Evolutionary conservation across 1,140 invertebrate genomes (phyloP), one percentile per base, ranked within the genome.

Genomic region (Penaeus chinensis): DNA sequence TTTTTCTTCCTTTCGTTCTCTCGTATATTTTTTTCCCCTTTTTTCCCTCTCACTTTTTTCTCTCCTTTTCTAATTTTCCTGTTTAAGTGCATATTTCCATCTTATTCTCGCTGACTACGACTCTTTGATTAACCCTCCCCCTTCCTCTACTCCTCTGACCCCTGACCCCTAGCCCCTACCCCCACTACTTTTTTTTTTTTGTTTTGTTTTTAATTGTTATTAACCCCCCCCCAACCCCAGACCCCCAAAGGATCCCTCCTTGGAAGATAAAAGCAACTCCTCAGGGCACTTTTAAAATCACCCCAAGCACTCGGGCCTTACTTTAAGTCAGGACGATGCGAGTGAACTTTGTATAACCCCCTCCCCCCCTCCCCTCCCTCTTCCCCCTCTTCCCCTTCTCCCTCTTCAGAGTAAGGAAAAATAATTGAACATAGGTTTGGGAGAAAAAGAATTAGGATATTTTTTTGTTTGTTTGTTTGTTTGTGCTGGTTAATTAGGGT

Each of bases 361-460:
- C 63, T 19, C 62, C 61, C 24, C 81, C 66, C 32, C 54, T 18
- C 24, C 42, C 42, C 80, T 32, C 80, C n/a, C 80, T 32, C 54
- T n/a, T 16, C n/a, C 80, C 42, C 80, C 42, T 47, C 27, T 42
- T 22, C 80, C 37, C 61, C 54, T 47, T 82, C 80, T 65, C 80
- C 37, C 80, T 24, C 42, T 3, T 42, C 7, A 78, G 20, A 16
- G 8, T 24, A n/a, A 54, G 16, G 20, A 42, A n/a, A 54, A 13
- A 16, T 54, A 16, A 16, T 13, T 54, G 54, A 54, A 54, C 11
- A 54, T 54, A 54, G 54, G 16, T 16, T 54, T 54, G 54, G 37
- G 37, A 54, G 10, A 16, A 13, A 8, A 54, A 54, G 10, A 54
- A 16, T 10, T 13, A 54, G 10, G 54, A 54, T 54, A 54, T 0